These are phyloP conservation scores for Myiotriccus ornatus DNA, from an alignment of 2,797 vertebrate species.

Conservation along the genomic window DNA sequence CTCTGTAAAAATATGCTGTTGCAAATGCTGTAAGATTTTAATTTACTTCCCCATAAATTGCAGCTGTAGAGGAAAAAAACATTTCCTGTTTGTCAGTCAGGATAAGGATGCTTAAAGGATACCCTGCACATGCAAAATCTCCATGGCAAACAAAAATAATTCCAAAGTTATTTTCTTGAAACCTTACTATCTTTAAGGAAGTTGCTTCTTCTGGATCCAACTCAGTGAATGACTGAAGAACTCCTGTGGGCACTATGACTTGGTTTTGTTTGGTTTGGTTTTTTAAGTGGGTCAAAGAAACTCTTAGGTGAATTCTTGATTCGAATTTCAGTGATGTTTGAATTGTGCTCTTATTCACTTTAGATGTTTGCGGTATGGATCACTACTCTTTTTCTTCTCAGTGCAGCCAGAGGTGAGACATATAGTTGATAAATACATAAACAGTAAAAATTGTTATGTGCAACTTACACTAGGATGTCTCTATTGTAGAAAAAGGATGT, in stretches of 20 bases:
- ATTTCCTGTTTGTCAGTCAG: background rate
- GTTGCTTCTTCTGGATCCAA: background rate
- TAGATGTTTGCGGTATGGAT: conserved; percentile 53
- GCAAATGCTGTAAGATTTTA: background rate
- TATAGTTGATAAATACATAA: background rate
- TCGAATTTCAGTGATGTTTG: background rate
- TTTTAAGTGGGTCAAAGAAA: background rate
- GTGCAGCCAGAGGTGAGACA: conserved; percentile 32
- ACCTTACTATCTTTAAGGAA: background rate
- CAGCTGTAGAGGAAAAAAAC: background rate
- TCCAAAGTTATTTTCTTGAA: background rate
- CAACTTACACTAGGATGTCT: background rate
- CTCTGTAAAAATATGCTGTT: background rate
- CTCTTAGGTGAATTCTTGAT: background rate
- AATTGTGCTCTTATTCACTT: background rate
- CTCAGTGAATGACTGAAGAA: background rate
- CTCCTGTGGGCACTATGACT: background rate
- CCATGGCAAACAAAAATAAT: background rate
- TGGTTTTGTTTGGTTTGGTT: background rate
- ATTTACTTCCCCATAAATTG: background rate
- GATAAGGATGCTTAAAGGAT: background rate
- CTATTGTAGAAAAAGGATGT: background rate
- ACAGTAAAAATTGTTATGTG: background rate
- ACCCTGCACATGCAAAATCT: background rate
- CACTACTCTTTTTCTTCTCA: conserved; percentile 18